These are phyloP conservation scores for Leucosticte australis DNA, from an alignment of 2,113 vertebrate genomes.

Conservation along the genomic window DNA sequence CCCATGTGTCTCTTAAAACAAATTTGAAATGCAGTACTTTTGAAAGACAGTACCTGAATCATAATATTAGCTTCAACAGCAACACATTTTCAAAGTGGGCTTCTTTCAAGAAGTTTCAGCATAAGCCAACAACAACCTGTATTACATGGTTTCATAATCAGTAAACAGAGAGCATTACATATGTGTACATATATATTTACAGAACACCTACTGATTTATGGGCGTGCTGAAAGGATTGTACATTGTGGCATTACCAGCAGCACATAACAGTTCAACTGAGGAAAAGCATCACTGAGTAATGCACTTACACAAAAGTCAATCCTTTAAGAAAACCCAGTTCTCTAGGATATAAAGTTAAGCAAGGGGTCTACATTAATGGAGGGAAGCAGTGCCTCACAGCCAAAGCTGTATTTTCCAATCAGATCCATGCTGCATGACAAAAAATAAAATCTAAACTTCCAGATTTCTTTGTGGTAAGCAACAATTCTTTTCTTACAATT, in stretches of 20 bases:
- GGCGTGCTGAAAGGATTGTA: slow-evolving; percentile 69
- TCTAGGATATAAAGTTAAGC: slow-evolving; percentile 77
- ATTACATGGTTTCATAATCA: slow-evolving; percentile 90
- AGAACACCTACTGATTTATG: slow-evolving; percentile 73
- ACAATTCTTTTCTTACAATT: neutral
- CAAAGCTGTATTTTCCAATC: slow-evolving; percentile 17
- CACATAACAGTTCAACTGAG: slow-evolving; percentile 4
- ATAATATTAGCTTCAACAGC: slow-evolving; percentile 89
- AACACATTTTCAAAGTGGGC: slow-evolving; percentile 88
- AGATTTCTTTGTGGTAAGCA: neutral
- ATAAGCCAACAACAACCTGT: slow-evolving; percentile 89
- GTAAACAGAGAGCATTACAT: slow-evolving; percentile 83
- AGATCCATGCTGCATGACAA: neutral
- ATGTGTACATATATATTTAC: slow-evolving; percentile 76
- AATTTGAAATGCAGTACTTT: slow-evolving; percentile 82
- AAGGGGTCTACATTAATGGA: slow-evolving; percentile 80
- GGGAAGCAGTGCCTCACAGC: slow-evolving; percentile 56
- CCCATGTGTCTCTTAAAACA: slow-evolving; percentile 78
- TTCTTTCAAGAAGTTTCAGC: slow-evolving; percentile 89
- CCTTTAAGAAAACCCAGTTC: slow-evolving; percentile 70
- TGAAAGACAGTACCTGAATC: slow-evolving; percentile 88
- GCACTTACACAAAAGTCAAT: slow-evolving; percentile 62
- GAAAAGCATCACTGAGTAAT: slow-evolving; percentile 54
- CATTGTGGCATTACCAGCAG: slow-evolving; percentile 59
- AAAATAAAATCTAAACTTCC: neutral